Percentiles rank a stretch among this genome's conserved stretches.
Evolutionary conservation across 2,888 invertebrate species (phyloP).

Genomic region (Allophyes oxyacanthae): DNA sequence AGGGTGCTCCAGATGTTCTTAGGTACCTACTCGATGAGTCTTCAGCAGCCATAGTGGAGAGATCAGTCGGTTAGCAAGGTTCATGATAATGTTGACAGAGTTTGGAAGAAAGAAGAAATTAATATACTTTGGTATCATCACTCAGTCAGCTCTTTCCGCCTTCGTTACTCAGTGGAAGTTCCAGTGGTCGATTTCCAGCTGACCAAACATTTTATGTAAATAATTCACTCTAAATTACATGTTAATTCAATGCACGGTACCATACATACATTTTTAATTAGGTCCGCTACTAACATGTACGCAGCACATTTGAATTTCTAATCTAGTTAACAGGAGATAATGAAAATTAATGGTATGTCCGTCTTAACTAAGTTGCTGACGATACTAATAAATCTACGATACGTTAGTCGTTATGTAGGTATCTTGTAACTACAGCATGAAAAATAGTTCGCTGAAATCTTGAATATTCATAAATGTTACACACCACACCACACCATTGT

Average conservation of each 20-base stretch:
- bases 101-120: too few species aligned
- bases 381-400: conserved; percentile 15
- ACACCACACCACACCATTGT: too few species aligned
- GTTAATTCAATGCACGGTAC: conserved; percentile 10
- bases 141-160: too few species aligned
- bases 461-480: not conserved
- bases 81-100: too few species aligned
- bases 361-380: conserved; percentile 1
- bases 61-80: too few species aligned
- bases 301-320: conserved; percentile 40
- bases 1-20: too few species aligned
- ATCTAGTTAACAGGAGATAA: conserved; percentile 30
- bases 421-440: too few species aligned
- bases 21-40: too few species aligned
- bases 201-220: not conserved
- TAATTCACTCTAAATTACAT: conserved; percentile 18
- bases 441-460: not conserved
- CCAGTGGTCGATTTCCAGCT: not conserved
- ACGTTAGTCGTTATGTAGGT: not conserved
- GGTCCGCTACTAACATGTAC: not conserved
- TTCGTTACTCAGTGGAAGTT: not conserved
- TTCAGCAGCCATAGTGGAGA: too few species aligned
- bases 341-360: conserved; percentile 24
- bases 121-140: too few species aligned
- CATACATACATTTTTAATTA: conserved; percentile 30